Evolutionary conservation across 2,797 vertebrate species (phyloP).

Genomic region (Pseudopleuronectes americanus): DNA sequence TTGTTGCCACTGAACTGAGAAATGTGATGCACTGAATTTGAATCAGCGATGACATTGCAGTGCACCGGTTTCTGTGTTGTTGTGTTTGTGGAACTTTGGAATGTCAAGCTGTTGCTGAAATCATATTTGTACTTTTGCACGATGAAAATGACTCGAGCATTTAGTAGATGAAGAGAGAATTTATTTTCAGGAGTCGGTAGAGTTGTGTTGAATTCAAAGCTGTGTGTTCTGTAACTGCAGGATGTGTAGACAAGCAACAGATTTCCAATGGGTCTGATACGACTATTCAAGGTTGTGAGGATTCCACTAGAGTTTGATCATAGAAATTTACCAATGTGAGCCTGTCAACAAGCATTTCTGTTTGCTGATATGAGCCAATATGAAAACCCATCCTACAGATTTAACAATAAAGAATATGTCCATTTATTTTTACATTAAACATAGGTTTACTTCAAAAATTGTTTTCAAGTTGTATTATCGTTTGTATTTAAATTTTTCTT

Average conservation of each 20-base stretch:
- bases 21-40: conserved; percentile 2
- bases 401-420: too few relatives aligned
- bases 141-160: background rate
- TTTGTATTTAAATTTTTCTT: too few relatives aligned
- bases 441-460: too few relatives aligned
- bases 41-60: conserved; percentile 9
- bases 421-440: too few relatives aligned
- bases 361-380: too few relatives aligned
- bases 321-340: too few relatives aligned
- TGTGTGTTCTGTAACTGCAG: background rate
- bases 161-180: background rate
- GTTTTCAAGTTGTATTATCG: too few relatives aligned
- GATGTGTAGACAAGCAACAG: background rate
- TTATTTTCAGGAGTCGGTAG: background rate
- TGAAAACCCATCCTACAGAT: too few relatives aligned
- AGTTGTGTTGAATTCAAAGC: background rate
- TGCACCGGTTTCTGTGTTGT: background rate
- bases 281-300: too few relatives aligned
- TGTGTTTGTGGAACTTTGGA: background rate
- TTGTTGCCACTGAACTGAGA: conserved; percentile 6
- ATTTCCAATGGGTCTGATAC: background rate
- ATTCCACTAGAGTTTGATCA: too few relatives aligned
- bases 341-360: too few relatives aligned
- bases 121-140: background rate
- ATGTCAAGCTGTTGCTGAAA: background rate